Conservation (phyloP, 2,797 vertebrate species). For the Carduelis carduelis region DNA sequence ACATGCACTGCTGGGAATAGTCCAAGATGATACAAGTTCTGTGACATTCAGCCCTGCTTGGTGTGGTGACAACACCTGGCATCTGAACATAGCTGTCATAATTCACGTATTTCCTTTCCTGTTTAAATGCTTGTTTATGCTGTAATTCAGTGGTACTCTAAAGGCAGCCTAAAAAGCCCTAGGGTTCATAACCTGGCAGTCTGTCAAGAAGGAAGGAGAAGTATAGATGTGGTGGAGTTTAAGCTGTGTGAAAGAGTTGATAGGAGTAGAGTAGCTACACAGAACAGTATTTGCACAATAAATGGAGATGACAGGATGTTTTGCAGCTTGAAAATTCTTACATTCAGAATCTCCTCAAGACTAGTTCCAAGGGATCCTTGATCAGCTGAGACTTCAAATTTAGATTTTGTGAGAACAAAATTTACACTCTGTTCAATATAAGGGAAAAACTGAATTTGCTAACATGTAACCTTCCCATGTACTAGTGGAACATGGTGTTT, state of each 20-base stretch:
- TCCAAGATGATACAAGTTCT: neutral
- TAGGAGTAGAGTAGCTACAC: neutral
- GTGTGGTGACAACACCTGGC: neutral
- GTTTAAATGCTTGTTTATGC: neutral
- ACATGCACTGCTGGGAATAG: fast-evolving
- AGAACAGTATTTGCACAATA: neutral
- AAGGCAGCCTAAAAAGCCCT: neutral
- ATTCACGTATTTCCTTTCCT: neutral
- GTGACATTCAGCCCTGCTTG: neutral
- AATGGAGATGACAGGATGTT: neutral
- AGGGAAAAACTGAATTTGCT: neutral
- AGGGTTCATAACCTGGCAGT: neutral
- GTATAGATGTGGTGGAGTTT: neutral
- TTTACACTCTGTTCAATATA: neutral
- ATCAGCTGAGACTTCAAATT: neutral
- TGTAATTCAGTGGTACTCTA: neutral
- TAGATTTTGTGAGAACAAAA: neutral
- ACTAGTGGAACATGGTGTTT: neutral
- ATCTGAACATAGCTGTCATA: fast-evolving
- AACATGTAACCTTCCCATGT: neutral
- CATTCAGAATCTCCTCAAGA: neutral
- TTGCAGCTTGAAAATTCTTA: neutral
- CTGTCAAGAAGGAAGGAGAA: neutral
- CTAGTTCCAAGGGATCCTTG: neutral
- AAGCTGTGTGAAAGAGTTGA: fast-evolving